Conservation (phyloP, 2,888 invertebrate genomes). For the Pollenia griseotomentosa region DNA sequence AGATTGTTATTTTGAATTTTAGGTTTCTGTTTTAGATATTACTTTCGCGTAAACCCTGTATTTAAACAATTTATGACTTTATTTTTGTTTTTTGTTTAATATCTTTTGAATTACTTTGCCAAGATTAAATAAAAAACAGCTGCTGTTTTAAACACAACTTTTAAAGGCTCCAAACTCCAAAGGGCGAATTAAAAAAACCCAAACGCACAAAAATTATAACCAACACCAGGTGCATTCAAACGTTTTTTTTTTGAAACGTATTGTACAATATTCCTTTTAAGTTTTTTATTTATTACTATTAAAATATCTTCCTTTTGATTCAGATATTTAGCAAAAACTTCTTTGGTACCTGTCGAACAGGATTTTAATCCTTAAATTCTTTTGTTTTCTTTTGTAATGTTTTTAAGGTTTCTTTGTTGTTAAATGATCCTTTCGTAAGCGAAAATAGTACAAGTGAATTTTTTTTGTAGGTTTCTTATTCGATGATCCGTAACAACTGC, state of each 20-base stretch:
- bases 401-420: constrained; percentile 58
- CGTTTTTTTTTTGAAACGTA: constrained; percentile 3
- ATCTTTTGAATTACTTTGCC: background rate
- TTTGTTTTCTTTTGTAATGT: constrained; percentile 41
- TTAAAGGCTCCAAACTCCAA: constrained; percentile 49
- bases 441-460: background rate
- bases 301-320: constrained; percentile 7
- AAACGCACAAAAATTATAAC: constrained; percentile 28
- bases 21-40: background rate
- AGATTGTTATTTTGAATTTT: background rate
- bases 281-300: constrained; percentile 14
- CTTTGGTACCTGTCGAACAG: constrained; percentile 57
- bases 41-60: background rate
- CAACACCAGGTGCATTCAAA: constrained; percentile 74
- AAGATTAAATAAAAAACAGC: constrained; percentile 47
- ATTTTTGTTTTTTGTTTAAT: background rate
- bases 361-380: constrained; percentile 46
- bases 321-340: constrained; percentile 13
- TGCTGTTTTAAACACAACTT: constrained; percentile 40
- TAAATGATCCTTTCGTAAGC: constrained; percentile 28
- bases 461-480: constrained; percentile 3
- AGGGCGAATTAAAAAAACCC: background rate
- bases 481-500: background rate
- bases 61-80: constrained; percentile 5
- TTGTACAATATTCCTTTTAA: background rate